A percentile compares a stretch with the other conserved stretches of the same genome.
phyloP scores from a whole-genome alignment of 2,797 vertebrate species.

The Rhinoraja longicauda region DNA sequence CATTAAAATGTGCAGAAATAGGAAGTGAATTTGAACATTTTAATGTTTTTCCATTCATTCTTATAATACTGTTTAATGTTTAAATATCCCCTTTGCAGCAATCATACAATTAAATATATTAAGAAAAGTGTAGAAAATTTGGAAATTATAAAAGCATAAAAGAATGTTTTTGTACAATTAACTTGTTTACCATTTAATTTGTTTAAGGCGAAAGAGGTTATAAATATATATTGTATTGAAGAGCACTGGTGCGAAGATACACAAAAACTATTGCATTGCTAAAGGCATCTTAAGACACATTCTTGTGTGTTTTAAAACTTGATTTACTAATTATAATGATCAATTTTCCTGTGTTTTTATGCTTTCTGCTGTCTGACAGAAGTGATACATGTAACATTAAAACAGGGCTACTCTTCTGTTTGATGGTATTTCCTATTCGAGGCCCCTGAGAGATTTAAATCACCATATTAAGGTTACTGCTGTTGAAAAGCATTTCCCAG shows the following conservation, averaged over 20 bases:
- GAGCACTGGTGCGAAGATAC: neutral
- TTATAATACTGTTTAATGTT: neutral
- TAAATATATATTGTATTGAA: neutral
- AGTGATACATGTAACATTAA: conserved; percentile 15
- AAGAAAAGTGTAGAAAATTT: neutral
- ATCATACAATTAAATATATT: neutral
- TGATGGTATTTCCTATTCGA: conserved; percentile 14
- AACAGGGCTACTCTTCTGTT: conserved; percentile 22
- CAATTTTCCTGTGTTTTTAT: neutral
- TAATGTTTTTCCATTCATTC: neutral
- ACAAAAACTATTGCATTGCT: neutral
- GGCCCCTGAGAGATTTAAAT: conserved; percentile 32
- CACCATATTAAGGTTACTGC: conserved; percentile 20
- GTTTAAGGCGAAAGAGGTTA: neutral
- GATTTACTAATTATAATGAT: neutral
- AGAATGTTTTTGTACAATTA: neutral
- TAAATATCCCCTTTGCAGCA: neutral
- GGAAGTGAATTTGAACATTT: neutral
- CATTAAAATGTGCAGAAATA: neutral
- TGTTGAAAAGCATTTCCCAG: conserved; percentile 35
- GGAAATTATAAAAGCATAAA: too few relatives aligned
- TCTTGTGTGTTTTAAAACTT: neutral
- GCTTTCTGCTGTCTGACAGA: neutral
- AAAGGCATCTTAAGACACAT: neutral
- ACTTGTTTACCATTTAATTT: neutral